These are phyloP conservation scores for Oreochromis aureus DNA, from an alignment of 2,113 vertebrate species.

Conservation along the genomic window DNA sequence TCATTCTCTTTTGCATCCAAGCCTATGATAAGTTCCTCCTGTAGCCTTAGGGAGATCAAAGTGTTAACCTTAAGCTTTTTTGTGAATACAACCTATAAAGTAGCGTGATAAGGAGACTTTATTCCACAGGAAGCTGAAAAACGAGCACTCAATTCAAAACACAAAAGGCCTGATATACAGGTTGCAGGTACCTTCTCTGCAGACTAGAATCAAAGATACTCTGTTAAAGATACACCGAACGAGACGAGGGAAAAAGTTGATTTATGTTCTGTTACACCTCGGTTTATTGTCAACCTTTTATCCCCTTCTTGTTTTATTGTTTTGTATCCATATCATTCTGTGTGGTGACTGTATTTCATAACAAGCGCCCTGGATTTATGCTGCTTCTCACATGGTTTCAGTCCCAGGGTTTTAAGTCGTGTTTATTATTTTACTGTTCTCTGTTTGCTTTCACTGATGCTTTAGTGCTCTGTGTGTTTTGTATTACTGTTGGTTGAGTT, in stretches of 20 bases:
- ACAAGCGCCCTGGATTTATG: background rate
- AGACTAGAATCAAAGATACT: background rate
- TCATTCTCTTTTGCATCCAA: background rate
- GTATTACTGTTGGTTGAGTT: background rate
- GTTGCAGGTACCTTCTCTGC: background rate
- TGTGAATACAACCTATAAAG: background rate
- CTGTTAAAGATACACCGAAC: accelerated
- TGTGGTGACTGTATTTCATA: background rate
- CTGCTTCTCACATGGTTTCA: background rate
- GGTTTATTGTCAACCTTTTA: background rate
- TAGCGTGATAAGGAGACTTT: background rate
- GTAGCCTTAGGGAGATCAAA: background rate
- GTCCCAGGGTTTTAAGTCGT: background rate
- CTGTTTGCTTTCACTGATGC: background rate
- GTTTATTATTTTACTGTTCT: background rate
- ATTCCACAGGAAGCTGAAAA: background rate
- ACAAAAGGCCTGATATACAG: background rate
- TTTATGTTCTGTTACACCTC: background rate
- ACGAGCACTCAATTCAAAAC: background rate
- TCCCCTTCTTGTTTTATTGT: background rate
- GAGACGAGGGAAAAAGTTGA: background rate
- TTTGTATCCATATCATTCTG: background rate
- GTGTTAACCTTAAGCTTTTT: background rate
- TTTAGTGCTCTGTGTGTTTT: background rate
- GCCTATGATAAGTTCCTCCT: background rate